phyloP scores from a whole-genome alignment of 2,888 invertebrate genomes.

The Dryobota labecula region DNA sequence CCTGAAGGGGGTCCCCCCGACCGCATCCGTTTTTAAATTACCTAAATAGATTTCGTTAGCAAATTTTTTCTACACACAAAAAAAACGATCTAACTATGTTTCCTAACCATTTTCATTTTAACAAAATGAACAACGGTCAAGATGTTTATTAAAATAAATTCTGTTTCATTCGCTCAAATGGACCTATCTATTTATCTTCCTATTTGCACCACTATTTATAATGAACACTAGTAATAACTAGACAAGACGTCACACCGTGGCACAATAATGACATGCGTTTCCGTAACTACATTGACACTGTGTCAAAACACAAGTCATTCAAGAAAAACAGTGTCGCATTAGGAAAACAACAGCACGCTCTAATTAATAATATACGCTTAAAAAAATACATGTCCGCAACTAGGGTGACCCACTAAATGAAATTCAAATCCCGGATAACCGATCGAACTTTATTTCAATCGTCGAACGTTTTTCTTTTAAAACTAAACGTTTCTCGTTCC shows the following conservation, averaged over 20 bases:
- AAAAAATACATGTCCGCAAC: constrained; percentile 37
- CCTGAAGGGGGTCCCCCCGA: neutral
- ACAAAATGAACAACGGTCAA: neutral
- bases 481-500: constrained; percentile 66
- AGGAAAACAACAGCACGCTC: constrained; percentile 33
- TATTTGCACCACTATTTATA: neutral
- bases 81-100: neutral
- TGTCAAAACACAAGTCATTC: constrained; percentile 27
- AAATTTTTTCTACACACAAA: neutral
- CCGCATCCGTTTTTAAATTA: neutral
- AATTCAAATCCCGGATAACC: constrained; percentile 69
- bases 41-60: neutral
- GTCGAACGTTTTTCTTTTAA: constrained; percentile 50
- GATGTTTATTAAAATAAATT: neutral
- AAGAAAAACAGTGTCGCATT: constrained; percentile 8
- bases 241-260: constrained; percentile 4
- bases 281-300: constrained; percentile 22
- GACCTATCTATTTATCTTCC: neutral
- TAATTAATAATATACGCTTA: neutral
- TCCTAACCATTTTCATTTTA: neutral
- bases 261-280: constrained; percentile 18
- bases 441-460: constrained; percentile 46
- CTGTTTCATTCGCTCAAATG: neutral
- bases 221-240: constrained; percentile 2
- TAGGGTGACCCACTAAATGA: constrained; percentile 63